Evolutionary conservation across 2,113 vertebrate genomes (phyloP), one percentile per base, ranked within the genome.

Genomic region (Circaetus cinerascens): DNA sequence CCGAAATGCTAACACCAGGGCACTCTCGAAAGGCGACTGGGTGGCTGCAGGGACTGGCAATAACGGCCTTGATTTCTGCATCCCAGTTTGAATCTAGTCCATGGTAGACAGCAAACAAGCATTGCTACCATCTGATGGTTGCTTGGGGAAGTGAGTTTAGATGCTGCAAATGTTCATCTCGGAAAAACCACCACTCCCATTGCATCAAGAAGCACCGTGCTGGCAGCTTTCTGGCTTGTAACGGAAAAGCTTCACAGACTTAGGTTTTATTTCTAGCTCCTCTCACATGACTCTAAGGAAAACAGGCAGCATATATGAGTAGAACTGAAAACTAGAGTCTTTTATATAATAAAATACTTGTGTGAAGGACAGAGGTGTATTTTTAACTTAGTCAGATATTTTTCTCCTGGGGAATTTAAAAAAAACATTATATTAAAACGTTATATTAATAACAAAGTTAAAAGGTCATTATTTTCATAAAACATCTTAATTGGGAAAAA

Each of bases 111-210:
- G 94, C 95, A 96, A 97, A 94, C 97, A 97, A 95, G 96, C 96
- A 96, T 97, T 97, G 96, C 96, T 97, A 97, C 96, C 96, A 97
- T 95, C 95, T 97, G 93, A 97, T 97, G 92, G 97, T 95, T 96
- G 96, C 96, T 95, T 86, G 64, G 40, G 95, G 97, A 97, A 97
- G 90, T 97, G 97, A 97, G 95, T 96, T 95, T 89, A 85, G 93
- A 94, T 85, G 86, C 91, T 94, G 91, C 48, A 85, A 96, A 71
- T 85, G 46, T 30, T 95, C 45, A 15, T 88, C 71, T 93, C 67
- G 0, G 92, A 56, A 71, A 87, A 90, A 41, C 4, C 69, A 80
- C 50, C 43, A 12, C 51, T 95, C 80, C 36, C 6, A 1, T 67
- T 27, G 41, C 86, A 90, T 80, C 74, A 56, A 83, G 72, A 43